Evolutionary conservation across 2,888 invertebrate genomes (phyloP), one percentile per base, ranked within the genome.

Genomic region (Periphyllus acericola): DNA sequence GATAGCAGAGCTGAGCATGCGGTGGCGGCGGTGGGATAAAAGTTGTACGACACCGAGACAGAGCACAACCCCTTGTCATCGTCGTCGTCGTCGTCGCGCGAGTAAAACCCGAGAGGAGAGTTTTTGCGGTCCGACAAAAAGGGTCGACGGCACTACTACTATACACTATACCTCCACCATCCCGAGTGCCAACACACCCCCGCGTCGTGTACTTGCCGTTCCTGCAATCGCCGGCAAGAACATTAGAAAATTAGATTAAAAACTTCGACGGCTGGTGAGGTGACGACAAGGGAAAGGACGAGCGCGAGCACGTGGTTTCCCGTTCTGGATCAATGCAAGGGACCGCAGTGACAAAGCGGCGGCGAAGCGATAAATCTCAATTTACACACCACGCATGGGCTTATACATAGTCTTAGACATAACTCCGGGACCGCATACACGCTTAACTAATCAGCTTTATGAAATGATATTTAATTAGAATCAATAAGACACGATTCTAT

Each of bases 111-210:
- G 74, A 74, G 83, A 74, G 21, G 29, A 84, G 84, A 84, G 84
- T 85, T 79, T 78, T 86, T 71, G 85, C 71, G 78, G 79, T 79
- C 78, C 85, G 79, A 78, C 84, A 85, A 85, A 85, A 86, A 86
- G 85, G 85, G 80, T 80, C 52, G 21, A 40, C 80, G 60, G 60
- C 72, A 8, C 34, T 55, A 32, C 34, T 40, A 40, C n/a, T 40
- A 40, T 40, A 55, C 55, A n/a, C n/a, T n/a, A n/a, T 55, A 80
- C 80, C 80, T 66, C 66, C 9, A 4, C 60, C 36, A 8, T 32
- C 8, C 29, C 34, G 32, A 29, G 14, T 2, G 14, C 46, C 0
- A 52, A 3, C n/a, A 17, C 32, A 34, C 55, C 55, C 34, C n/a
- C 34, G 8, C 46, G 32, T 17, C 52, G 52, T 34, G 60, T n/a